A percentile compares a stretch with the other conserved stretches of the same genome.
These are phyloP conservation scores for Columba livia DNA, from an alignment of 2,113 vertebrate species.

Conservation along the genomic window DNA sequence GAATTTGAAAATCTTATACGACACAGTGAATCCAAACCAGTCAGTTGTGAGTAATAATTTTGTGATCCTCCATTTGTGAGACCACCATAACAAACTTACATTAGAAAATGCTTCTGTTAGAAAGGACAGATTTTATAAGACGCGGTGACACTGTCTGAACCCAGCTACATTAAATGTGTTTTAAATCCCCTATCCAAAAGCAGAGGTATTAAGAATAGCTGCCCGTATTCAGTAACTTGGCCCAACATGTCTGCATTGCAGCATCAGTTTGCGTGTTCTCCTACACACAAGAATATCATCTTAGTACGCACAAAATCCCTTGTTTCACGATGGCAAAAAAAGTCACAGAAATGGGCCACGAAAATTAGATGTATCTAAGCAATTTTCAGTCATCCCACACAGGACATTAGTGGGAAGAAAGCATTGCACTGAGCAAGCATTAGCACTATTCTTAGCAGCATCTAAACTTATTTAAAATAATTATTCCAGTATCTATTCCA, in stretches of 20 bases:
- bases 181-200: not conserved
- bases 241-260: not conserved
- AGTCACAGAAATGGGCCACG: not conserved
- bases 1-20: not conserved
- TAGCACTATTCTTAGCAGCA: slow-evolving; percentile 45
- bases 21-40: not conserved
- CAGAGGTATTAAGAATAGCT: not conserved
- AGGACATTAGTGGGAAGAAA: slow-evolving; percentile 18
- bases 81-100: not conserved
- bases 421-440: not conserved
- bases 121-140: not conserved
- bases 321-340: not conserved
- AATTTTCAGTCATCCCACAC: slow-evolving; percentile 25
- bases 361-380: not conserved
- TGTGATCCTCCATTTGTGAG: not conserved
- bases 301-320: not conserved
- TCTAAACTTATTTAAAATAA: slow-evolving; percentile 33
- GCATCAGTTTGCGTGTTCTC: not conserved
- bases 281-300: not conserved
- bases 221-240: not conserved
- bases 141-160: not conserved
- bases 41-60: not conserved
- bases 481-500: slow-evolving; percentile 7
- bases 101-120: not conserved
- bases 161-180: not conserved